A percentile compares a stretch with the other conserved stretches of the same genome.
phyloP scores from a whole-genome alignment of 2,113 vertebrate species.

The Nesogale talazaci region DNA sequence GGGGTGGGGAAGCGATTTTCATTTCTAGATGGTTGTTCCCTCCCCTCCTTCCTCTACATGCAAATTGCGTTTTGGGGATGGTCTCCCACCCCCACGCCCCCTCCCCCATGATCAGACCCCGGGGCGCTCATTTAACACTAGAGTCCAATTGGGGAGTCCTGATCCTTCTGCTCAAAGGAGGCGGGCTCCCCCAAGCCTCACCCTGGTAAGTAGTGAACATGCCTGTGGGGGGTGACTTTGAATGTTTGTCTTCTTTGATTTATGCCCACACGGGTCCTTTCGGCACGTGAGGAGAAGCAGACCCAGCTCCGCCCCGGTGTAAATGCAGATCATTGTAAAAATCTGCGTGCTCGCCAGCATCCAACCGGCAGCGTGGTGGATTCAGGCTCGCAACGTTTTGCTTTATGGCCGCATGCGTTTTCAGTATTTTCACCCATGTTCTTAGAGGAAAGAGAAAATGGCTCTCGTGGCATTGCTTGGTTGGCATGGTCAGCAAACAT shows the following conservation, averaged over 20 bases:
- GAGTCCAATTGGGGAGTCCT: conserved; percentile 12
- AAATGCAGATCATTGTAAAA: conserved; percentile 17
- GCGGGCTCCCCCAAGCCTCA: background rate
- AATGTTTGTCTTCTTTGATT: conserved; percentile 14
- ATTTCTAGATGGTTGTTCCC: background rate
- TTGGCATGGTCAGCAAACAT: background rate
- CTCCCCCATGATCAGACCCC: background rate
- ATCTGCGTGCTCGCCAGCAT: background rate
- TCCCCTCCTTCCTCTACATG: background rate
- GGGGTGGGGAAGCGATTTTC: background rate
- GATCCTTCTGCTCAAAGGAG: conserved; percentile 42
- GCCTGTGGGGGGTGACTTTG: background rate
- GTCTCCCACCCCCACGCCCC: background rate
- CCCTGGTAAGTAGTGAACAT: background rate
- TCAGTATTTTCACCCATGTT: background rate
- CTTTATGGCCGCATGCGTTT: conserved; percentile 5
- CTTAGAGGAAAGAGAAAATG: background rate
- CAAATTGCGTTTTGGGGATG: conserved; percentile 42
- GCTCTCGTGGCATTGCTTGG: background rate
- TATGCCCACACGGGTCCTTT: too few relatives aligned
- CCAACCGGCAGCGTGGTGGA: background rate
- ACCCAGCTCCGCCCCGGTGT: background rate
- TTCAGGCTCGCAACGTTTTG: conserved; percentile 26
- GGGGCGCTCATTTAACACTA: background rate
- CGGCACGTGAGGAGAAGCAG: background rate